Base-by-base conservation (phyloP, 2,888 invertebrate genomes). In the Pecten maximus region DNA sequence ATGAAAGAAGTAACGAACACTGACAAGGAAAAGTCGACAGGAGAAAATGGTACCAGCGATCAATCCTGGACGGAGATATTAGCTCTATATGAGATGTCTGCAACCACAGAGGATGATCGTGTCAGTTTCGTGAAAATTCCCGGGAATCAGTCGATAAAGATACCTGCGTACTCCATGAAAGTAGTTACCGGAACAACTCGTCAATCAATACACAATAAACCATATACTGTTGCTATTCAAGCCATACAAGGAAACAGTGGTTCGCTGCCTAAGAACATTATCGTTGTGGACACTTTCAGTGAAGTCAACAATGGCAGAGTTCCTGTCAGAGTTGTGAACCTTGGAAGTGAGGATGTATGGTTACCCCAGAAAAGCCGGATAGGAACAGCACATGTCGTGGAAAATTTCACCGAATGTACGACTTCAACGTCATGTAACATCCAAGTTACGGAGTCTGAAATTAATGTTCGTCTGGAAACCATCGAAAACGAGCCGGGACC, bases 331-430 rank as follows among this genome's bases (percentile, higher is more conserved):
- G 74, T 91, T 23, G 74, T 92, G 0, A 92, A 90, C 40, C 88
- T 91, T 28, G 89, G 89, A 15, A 40, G 23, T 86, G 88, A 91
- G 88, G 90, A 89, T 87, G 44, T 90, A 50, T 89, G 88, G 91
- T 40, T 92, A 48, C 86, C 88, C 10, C 91, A 90, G 12, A 92
- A 90, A 88, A 88, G 90, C n/a, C 60, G 89, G 48, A 48, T 91
- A n/a, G 92, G 88, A 2, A 92, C 88, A 40, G 48, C 90, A 40
- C 91, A 90, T 44, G 74, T n/a, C 0, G 89, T 88, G 3, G 90
- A 91, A 19, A 40, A 40, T 60, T 28, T 90, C 16, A 50, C 50
- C 40, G 88, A 90, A 74, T 88, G 40, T 88, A 2, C 0, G 40
- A 40, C 88, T 19, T 40, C 40, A 74, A 48, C 88, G 19, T 44